A percentile compares a stretch with the other conserved stretches of the same genome.
Evolutionary conservation across 2,113 vertebrate species (phyloP).

Genomic region (Opisthocomus hoazin): DNA sequence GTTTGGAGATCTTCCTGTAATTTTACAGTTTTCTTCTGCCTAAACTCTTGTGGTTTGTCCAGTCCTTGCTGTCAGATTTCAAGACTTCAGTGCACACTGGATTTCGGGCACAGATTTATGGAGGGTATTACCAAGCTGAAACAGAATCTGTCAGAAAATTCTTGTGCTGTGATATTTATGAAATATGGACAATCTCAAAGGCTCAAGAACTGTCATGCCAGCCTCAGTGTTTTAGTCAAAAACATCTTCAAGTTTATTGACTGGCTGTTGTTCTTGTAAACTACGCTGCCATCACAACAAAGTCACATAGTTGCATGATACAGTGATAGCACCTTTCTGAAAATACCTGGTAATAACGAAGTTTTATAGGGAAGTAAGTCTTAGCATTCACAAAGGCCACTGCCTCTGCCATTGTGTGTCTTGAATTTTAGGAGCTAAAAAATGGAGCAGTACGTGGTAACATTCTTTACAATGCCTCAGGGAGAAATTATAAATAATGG

Average conservation of each 20-base stretch:
- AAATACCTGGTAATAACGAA: not conserved
- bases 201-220: not conserved
- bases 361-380: not conserved
- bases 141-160: not conserved
- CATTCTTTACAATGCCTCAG: not conserved
- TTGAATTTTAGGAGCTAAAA: not conserved
- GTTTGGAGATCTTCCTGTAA: not conserved
- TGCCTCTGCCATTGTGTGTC: not conserved
- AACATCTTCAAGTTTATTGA: not conserved
- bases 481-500: not conserved
- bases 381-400: not conserved
- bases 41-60: not conserved
- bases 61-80: not conserved
- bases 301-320: not conserved
- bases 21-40: not conserved
- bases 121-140: not conserved
- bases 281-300: not conserved
- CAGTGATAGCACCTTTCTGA: not conserved
- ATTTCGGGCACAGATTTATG: not conserved
- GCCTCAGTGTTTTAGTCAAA: slow-evolving; percentile 1
- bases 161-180: not conserved
- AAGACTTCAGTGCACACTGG: not conserved
- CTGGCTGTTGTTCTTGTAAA: not conserved
- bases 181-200: not conserved
- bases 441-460: not conserved